Conservation (phyloP, 2,113 vertebrate genomes). For the Gobiocypris rarus region DNA sequence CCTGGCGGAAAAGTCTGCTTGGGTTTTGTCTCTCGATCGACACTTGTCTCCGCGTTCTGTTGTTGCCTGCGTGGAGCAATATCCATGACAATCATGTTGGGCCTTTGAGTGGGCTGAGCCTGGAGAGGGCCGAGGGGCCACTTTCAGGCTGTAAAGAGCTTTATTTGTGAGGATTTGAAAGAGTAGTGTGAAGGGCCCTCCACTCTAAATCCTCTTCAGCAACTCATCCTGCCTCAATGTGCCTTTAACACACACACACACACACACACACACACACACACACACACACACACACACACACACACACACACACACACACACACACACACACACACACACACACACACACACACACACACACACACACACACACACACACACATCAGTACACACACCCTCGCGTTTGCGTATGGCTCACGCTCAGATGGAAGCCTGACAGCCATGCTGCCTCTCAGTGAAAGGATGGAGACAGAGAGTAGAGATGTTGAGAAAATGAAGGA, state of each 20-base stretch:
- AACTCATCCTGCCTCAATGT: slow-evolving; percentile 93
- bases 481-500: slow-evolving; percentile 63
- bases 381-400: slow-evolving; percentile 96
- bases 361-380: slow-evolving; percentile 80
- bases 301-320: slow-evolving; percentile 84
- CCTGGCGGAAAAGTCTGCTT: slow-evolving; percentile 85
- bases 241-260: slow-evolving; percentile 85
- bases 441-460: slow-evolving; percentile 83
- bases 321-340: slow-evolving; percentile 78
- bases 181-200: slow-evolving; percentile 91
- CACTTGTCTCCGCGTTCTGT: slow-evolving; percentile 92
- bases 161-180: slow-evolving; percentile 99
- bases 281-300: slow-evolving; percentile 82
- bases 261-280: slow-evolving; percentile 41
- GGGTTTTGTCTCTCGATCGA: slow-evolving; percentile 89
- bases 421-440: too few species aligned
- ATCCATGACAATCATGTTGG: slow-evolving; percentile 99
- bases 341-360: slow-evolving; percentile 63
- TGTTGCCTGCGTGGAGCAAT: slow-evolving; percentile 96
- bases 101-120: slow-evolving; percentile 89
- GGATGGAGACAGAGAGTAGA: slow-evolving; percentile 58
- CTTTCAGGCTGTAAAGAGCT: slow-evolving; percentile 96
- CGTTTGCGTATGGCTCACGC: slow-evolving; percentile 94
- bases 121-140: slow-evolving; percentile 85
- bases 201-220: slow-evolving; percentile 91